Percentiles rank a stretch among this genome's conserved stretches.
Evolutionary conservation across 1,140 invertebrate species (phyloP).

Genomic region (Babylonia areolata): DNA sequence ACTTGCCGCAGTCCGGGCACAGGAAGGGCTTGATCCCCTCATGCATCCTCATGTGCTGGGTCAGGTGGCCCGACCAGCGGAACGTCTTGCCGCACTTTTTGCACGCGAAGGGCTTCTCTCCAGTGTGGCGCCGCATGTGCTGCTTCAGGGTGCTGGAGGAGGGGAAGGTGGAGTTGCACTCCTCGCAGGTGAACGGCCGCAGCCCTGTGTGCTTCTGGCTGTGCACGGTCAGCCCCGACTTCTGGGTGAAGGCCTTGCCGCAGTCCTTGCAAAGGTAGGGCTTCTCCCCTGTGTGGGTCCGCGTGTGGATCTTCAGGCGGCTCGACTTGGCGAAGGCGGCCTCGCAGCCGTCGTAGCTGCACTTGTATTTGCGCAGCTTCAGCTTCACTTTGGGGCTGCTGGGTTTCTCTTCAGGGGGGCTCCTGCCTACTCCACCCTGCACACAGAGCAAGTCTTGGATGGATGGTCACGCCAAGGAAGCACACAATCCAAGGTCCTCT

Average conservation of each 20-base stretch:
- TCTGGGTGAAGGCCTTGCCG: constrained; percentile 34
- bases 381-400: neutral
- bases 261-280: constrained; percentile 37
- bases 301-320: constrained; percentile 20
- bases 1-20: constrained; percentile 40
- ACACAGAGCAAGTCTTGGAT: neutral
- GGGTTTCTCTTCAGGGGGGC: neutral
- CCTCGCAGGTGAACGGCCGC: constrained; percentile 47
- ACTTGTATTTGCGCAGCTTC: constrained; percentile 2
- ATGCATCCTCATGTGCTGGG: constrained; percentile 38
- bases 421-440: constrained; percentile 20
- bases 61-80: constrained; percentile 34
- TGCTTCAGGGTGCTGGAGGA: constrained; percentile 40
- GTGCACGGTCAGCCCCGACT: constrained; percentile 39
- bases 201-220: constrained; percentile 45
- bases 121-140: constrained; percentile 52
- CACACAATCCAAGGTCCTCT: too few relatives aligned
- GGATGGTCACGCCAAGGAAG: too few relatives aligned
- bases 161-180: constrained; percentile 49
- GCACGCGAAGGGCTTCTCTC: constrained; percentile 55
- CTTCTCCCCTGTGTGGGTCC: constrained; percentile 35
- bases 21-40: constrained; percentile 40
- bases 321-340: constrained; percentile 35
- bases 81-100: constrained; percentile 41
- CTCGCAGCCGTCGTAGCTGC: constrained; percentile 14